phyloP scores from a whole-genome alignment of 23 tunicate genomes.

The Ciona savignyi region DNA sequence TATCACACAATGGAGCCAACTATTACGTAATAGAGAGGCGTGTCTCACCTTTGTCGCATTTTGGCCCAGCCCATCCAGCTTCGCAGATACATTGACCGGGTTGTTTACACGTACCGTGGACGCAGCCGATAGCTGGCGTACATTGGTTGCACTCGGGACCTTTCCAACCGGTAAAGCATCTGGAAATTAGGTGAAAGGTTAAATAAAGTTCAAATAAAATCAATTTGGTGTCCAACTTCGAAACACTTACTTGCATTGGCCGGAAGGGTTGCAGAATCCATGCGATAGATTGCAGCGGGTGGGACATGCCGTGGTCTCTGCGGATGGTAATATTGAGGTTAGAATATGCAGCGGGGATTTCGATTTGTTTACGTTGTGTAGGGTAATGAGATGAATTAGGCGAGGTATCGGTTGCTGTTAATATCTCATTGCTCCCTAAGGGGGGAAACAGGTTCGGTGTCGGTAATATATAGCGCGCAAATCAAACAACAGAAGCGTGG shows the following conservation, averaged over 20 bases:
- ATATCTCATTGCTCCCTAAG: background rate
- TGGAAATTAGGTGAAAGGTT: background rate
- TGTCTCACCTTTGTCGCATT: conserved; percentile 49
- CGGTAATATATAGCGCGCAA: background rate
- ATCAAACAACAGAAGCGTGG: conserved; percentile 1
- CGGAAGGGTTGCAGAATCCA: conserved; percentile 28
- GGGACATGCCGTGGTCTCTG: conserved; percentile 19
- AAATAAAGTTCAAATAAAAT: background rate
- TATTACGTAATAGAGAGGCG: background rate
- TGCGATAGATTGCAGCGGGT: conserved; percentile 37
- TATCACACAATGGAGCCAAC: background rate
- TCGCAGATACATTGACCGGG: conserved; percentile 63
- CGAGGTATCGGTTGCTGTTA: background rate
- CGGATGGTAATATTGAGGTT: background rate
- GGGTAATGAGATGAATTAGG: background rate
- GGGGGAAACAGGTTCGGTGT: background rate
- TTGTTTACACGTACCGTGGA: conserved; percentile 53
- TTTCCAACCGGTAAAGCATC: conserved; percentile 71
- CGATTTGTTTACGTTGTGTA: background rate
- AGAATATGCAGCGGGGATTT: conserved; percentile 4
- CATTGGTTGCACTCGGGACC: conserved; percentile 61
- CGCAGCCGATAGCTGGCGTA: conserved; percentile 40
- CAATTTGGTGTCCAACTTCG: too few relatives aligned
- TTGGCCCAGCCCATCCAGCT: conserved; percentile 55
- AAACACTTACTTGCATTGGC: conserved; percentile 44